These are phyloP conservation scores for Phymastichus coffea DNA, from an alignment of 1,140 invertebrate species.

Conservation along the genomic window DNA sequence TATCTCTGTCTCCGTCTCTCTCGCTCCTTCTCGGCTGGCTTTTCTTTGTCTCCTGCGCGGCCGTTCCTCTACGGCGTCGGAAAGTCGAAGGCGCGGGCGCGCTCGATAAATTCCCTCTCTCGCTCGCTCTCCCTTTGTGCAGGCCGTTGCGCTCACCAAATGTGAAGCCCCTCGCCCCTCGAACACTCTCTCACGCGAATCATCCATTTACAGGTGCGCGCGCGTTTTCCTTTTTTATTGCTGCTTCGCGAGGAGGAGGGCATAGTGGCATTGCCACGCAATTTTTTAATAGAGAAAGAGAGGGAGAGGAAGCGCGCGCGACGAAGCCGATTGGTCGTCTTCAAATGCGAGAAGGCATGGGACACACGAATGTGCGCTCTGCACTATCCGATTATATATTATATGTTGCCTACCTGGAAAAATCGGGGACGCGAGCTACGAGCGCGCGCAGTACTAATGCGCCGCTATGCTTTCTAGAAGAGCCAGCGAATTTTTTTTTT, in stretches of 20 bases:
- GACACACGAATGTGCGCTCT: too few relatives aligned
- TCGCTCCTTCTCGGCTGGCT: neutral
- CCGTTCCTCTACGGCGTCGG: neutral
- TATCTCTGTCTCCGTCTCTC: conserved; percentile 10
- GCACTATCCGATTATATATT: too few relatives aligned
- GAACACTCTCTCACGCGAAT: conserved; percentile 45
- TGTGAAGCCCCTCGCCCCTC: too few relatives aligned
- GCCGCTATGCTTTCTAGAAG: too few relatives aligned
- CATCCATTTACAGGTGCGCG: conserved; percentile 40
- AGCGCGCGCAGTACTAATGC: too few relatives aligned
- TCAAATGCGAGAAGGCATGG: neutral
- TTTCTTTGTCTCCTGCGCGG: conserved; percentile 4
- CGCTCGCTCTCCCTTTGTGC: conserved; percentile 35
- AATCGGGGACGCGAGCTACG: too few relatives aligned
- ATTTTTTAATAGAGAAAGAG: conserved; percentile 8
- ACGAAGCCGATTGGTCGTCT: conserved; percentile 1
- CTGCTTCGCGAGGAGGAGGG: conserved; percentile 1
- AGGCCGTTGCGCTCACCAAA: conserved; percentile 27
- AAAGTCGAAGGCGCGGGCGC: conserved; percentile 30
- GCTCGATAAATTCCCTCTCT: conserved; percentile 39
- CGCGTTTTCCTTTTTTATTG: conserved; percentile 14
- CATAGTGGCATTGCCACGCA: neutral
- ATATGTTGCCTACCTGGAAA: too few relatives aligned
- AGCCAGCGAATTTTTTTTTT: too few relatives aligned
- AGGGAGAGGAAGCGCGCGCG: neutral